Percentiles rank a stretch among this genome's conserved stretches.
Evolutionary conservation across 2,113 vertebrate genomes (phyloP).

Genomic region (Oplegnathus fasciatus): DNA sequence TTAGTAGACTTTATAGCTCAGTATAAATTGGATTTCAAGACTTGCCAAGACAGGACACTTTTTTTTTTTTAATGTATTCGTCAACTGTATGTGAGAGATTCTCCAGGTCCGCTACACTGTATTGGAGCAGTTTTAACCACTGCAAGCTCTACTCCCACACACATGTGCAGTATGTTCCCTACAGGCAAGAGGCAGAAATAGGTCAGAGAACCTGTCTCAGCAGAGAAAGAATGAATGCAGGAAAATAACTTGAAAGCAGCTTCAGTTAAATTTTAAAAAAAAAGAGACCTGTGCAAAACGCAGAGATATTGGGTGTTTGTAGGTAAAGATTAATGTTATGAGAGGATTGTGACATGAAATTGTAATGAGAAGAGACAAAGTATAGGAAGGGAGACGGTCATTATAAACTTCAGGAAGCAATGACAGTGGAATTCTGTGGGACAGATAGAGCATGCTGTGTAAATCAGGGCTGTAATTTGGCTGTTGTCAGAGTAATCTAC

Average conservation of each 20-base stretch:
- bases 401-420: background rate
- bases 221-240: background rate
- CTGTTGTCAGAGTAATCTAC: constrained; percentile 31
- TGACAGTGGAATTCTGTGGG: background rate
- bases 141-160: constrained; percentile 12
- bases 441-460: background rate
- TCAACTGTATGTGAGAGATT: background rate
- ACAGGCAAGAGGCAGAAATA: constrained; percentile 14
- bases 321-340: background rate
- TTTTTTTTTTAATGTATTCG: background rate
- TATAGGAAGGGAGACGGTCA: background rate
- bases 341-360: background rate
- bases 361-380: too few species aligned
- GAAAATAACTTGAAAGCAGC: background rate
- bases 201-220: constrained; percentile 36
- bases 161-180: background rate
- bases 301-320: background rate
- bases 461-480: background rate
- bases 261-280: background rate
- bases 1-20: background rate
- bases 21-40: background rate
- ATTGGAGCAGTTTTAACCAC: constrained; percentile 9
- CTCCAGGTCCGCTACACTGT: background rate
- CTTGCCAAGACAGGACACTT: background rate
- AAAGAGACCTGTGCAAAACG: background rate